phyloP scores from a whole-genome alignment of 2,888 invertebrate genomes.

The Lepidocyrtoides sp. region DNA sequence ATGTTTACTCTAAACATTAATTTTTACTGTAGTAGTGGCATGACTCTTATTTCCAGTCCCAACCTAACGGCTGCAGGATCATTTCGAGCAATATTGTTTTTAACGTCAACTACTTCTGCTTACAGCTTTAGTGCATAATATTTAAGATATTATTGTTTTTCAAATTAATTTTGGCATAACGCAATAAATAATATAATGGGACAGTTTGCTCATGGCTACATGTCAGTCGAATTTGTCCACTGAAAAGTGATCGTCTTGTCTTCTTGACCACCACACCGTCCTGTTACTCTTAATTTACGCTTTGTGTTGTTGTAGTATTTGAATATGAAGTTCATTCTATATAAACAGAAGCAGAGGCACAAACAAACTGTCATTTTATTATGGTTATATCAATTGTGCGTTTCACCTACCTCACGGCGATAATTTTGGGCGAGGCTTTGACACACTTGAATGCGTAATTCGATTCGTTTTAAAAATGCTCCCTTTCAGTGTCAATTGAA shows the following conservation, averaged over 20 bases:
- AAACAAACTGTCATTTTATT: neutral
- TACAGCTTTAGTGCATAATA: neutral
- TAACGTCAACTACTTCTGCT: neutral
- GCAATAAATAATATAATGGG: neutral
- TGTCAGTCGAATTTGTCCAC: neutral
- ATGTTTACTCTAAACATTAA: too few species aligned
- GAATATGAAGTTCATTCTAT: neutral
- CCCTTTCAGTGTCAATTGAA: neutral
- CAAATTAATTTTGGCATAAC: neutral
- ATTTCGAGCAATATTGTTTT: too few species aligned
- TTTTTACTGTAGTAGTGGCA: too few species aligned
- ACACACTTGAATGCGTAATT: neutral
- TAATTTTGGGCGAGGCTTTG: constrained; percentile 36
- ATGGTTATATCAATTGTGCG: neutral
- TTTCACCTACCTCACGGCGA: constrained; percentile 29
- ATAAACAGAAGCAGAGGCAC: neutral
- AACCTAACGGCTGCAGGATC: too few species aligned
- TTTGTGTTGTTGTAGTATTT: too few species aligned
- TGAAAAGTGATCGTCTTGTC: too few species aligned
- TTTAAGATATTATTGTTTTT: too few species aligned
- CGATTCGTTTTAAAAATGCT: neutral
- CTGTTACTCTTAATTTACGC: neutral
- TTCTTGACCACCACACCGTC: neutral
- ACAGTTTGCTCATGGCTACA: neutral
- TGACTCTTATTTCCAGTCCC: too few species aligned